Percentiles rank a stretch among this genome's conserved stretches.
These are phyloP conservation scores for Arrhamphus sclerolepis DNA, from an alignment of 2,797 vertebrate species.

Conservation along the genomic window DNA sequence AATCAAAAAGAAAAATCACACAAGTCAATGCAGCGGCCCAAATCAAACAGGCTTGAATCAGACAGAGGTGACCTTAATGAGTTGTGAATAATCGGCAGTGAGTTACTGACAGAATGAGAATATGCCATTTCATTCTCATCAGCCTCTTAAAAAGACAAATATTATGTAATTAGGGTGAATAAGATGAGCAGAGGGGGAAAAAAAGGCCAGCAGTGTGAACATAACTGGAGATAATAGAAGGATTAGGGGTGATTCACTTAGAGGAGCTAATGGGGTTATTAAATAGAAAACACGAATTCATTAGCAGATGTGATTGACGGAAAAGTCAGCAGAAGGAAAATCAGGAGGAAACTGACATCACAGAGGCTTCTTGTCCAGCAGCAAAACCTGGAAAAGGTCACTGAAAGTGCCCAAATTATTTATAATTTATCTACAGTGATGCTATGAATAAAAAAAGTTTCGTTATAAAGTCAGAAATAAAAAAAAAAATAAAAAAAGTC, in stretches of 20 bases:
- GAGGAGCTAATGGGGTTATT: slow-evolving; percentile 49
- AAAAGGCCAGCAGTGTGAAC: slow-evolving; percentile 63
- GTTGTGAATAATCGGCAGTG: slow-evolving; percentile 29
- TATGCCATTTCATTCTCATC: slow-evolving; percentile 40
- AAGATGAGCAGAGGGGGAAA: slow-evolving; percentile 47
- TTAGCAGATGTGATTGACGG: slow-evolving; percentile 48
- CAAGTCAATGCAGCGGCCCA: slow-evolving; percentile 50
- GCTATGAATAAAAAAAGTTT: too few relatives aligned
- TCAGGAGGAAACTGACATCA: not conserved
- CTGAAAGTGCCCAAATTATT: too few relatives aligned
- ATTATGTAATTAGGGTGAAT: slow-evolving; percentile 61
- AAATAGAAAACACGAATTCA: slow-evolving; percentile 51
- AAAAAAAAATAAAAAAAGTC: too few relatives aligned
- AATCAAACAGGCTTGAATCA: slow-evolving; percentile 54
- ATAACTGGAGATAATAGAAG: slow-evolving; percentile 51
- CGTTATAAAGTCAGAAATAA: too few relatives aligned
- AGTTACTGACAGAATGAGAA: slow-evolving; percentile 33
- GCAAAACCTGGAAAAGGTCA: slow-evolving; percentile 14
- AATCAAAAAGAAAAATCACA: slow-evolving; percentile 61
- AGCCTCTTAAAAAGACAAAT: slow-evolving; percentile 57
- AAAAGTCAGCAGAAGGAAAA: slow-evolving; percentile 12
- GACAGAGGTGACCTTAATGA: slow-evolving; percentile 23
- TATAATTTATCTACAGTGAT: too few relatives aligned
- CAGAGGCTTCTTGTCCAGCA: slow-evolving; percentile 3
- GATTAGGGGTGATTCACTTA: slow-evolving; percentile 62